These are phyloP conservation scores for Lasioglossum lativentre DNA, from an alignment of 2,888 invertebrate genomes.

Conservation along the genomic window DNA sequence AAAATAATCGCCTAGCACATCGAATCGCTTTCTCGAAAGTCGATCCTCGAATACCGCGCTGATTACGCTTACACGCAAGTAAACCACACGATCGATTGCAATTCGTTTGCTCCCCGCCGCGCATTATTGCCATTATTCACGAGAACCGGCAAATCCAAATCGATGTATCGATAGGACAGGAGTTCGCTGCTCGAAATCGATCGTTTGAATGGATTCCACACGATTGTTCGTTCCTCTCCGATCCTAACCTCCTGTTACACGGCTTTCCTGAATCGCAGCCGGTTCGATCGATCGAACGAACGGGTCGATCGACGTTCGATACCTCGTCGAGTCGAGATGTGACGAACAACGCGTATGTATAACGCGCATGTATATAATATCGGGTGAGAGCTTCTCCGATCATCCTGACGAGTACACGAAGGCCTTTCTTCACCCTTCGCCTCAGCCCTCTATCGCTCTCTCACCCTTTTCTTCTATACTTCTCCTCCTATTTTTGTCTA, in stretches of 20 bases:
- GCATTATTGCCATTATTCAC: neutral
- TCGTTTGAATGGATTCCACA: neutral
- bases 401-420: neutral
- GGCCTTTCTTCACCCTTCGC: slow-evolving; percentile 27
- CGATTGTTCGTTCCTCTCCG: neutral
- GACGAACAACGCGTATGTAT: neutral
- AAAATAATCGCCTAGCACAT: neutral
- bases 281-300: neutral
- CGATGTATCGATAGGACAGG: neutral
- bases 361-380: neutral
- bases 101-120: neutral
- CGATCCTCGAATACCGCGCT: too few species aligned
- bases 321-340: neutral
- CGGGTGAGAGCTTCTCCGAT: neutral
- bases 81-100: neutral
- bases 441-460: slow-evolving; percentile 11
- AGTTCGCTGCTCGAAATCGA: neutral
- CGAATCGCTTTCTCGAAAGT: neutral
- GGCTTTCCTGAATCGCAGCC: neutral
- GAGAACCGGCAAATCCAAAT: neutral
- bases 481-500: neutral
- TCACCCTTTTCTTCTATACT: slow-evolving; percentile 18
- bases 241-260: neutral
- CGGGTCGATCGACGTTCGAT: neutral
- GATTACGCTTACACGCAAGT: neutral